Percentiles rank a stretch among this genome's conserved stretches.
Evolutionary conservation across 2,113 vertebrate species (phyloP).

Genomic region (Bostrychus sinensis): DNA sequence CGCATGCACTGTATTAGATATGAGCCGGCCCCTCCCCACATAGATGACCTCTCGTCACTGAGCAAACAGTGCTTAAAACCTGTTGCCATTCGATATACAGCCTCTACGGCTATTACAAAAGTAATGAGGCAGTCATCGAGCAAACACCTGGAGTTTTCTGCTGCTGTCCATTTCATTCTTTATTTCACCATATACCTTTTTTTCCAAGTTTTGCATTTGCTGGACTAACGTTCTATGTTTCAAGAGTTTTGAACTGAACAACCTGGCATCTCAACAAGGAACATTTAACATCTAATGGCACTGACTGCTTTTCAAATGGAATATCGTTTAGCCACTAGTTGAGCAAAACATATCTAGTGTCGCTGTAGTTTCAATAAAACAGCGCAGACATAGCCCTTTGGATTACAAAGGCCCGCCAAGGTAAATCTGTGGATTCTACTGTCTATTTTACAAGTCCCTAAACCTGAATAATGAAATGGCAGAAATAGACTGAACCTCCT

Average conservation of each 20-base stretch:
- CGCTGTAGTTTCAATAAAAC: slow-evolving; percentile 67
- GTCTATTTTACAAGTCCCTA: not conserved
- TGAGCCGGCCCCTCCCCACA: slow-evolving; percentile 19
- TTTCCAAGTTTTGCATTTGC: not conserved
- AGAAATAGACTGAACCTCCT: not conserved
- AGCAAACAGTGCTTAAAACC: slow-evolving; percentile 57
- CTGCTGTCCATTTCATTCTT: slow-evolving; percentile 5
- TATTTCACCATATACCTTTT: not conserved
- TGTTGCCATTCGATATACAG: slow-evolving; percentile 17
- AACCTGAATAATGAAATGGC: slow-evolving; percentile 12
- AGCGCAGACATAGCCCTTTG: slow-evolving; percentile 43
- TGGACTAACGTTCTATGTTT: slow-evolving; percentile 16
- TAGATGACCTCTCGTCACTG: slow-evolving; percentile 39
- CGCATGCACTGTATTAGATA: slow-evolving; percentile 24
- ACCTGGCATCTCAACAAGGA: slow-evolving; percentile 19
- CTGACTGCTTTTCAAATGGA: slow-evolving; percentile 63
- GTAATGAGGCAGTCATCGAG: not conserved
- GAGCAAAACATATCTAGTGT: slow-evolving; percentile 48
- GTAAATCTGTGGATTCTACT: slow-evolving; percentile 7
- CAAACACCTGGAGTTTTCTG: slow-evolving; percentile 4
- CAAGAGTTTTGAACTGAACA: slow-evolving; percentile 50
- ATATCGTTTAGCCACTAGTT: slow-evolving; percentile 26
- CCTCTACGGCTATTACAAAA: slow-evolving; percentile 14
- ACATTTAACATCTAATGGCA: slow-evolving; percentile 67
- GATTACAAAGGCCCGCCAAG: slow-evolving; percentile 31